Evolutionary conservation across 2,888 invertebrate species (phyloP).

Genomic region (Calliphora vomitoria): DNA sequence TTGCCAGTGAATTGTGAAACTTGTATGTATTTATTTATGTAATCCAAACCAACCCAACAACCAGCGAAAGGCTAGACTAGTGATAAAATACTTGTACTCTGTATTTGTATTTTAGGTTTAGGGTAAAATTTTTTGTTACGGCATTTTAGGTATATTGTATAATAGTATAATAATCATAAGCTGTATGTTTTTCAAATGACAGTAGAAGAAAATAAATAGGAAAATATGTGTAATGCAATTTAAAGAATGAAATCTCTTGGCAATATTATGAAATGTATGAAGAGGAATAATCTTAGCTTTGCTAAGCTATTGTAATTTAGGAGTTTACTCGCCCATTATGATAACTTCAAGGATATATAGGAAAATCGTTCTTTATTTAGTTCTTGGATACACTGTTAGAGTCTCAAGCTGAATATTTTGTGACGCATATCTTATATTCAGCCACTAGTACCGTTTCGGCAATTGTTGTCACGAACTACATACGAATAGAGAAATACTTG

Average conservation of each 20-base stretch:
- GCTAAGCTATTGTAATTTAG: not conserved
- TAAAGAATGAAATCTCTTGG: not conserved
- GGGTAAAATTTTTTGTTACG: constrained; percentile 22
- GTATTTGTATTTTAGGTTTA: constrained; percentile 23
- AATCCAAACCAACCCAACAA: constrained; percentile 43
- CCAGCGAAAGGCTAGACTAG: constrained; percentile 24
- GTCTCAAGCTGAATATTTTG: too few relatives aligned
- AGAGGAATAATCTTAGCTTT: too few relatives aligned
- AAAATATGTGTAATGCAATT: not conserved
- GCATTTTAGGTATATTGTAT: not conserved
- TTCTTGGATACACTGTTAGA: too few relatives aligned
- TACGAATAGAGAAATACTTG: too few relatives aligned
- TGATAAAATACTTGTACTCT: constrained; percentile 53
- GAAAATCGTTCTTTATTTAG: too few relatives aligned
- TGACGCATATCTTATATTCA: too few relatives aligned
- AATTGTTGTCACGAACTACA: too few relatives aligned
- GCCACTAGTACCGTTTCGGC: too few relatives aligned
- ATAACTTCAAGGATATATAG: too few relatives aligned
- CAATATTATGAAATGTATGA: too few relatives aligned
- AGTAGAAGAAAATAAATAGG: not conserved
- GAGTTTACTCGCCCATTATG: too few relatives aligned
- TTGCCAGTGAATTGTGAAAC: not conserved
- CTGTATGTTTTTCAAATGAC: constrained; percentile 2
- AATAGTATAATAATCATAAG: constrained; percentile 35
- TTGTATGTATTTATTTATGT: not conserved